Evolutionary conservation across 2,888 invertebrate species (phyloP).

Genomic region (Tubulanus polymorphus): DNA sequence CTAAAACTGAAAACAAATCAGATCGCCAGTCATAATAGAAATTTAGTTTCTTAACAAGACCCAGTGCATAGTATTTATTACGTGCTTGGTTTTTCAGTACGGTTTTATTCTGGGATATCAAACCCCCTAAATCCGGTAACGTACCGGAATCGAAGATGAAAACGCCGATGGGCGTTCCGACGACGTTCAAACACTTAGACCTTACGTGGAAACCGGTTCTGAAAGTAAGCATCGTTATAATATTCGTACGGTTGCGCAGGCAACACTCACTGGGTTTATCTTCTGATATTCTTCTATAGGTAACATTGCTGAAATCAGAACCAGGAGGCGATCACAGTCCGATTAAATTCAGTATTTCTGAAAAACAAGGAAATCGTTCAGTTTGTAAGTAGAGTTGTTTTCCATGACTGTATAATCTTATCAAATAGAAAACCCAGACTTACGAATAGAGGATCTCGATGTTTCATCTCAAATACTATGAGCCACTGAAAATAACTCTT

Average conservation of each 20-base stretch:
- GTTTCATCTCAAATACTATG: background rate
- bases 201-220: slow-evolving; percentile 52
- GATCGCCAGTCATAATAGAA: no score
- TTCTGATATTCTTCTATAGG: slow-evolving; percentile 24
- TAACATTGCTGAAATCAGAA: slow-evolving; percentile 47
- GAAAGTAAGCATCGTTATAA: slow-evolving; percentile 27
- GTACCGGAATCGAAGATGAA: slow-evolving; percentile 9
- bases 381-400: slow-evolving; percentile 34
- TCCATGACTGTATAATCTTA: background rate
- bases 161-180: slow-evolving; percentile 43
- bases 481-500: background rate
- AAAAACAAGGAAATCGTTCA: slow-evolving; percentile 45
- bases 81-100: slow-evolving; percentile 27
- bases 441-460: background rate
- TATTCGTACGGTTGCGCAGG: no score
- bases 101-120: slow-evolving; percentile 50
- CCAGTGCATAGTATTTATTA: background rate
- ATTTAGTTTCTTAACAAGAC: no score
- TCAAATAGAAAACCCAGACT: background rate
- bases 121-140: slow-evolving; percentile 32
- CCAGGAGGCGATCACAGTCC: slow-evolving; percentile 53
- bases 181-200: slow-evolving; percentile 51
- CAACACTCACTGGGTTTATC: background rate
- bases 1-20: no score
- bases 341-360: slow-evolving; percentile 47